Evolutionary conservation across 2,888 invertebrate species (phyloP), one percentile per base, ranked within the genome.

Genomic region (Hoplodrina blanda): DNA sequence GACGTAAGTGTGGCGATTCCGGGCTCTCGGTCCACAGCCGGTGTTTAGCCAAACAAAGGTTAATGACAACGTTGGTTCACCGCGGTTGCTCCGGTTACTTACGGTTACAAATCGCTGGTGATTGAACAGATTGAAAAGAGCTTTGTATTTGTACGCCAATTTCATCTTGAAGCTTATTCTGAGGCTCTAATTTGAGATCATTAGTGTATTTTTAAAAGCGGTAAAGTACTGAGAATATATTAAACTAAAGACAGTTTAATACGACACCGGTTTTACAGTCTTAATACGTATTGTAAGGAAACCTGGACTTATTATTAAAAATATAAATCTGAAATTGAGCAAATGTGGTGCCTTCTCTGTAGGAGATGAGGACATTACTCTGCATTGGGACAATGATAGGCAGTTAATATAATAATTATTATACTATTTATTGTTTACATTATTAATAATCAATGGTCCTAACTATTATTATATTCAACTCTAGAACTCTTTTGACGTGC

Each of bases 31-130:
- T 6, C 17, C 6, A 17, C 5, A 17, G 11, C 44, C 56, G 33
- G 56, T 60, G 72, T 72, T 81, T 82, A 77, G 71, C 69, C 50
- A 57, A 59, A 84, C 76, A 74, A 75, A 50, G 61, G 66, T 37
- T 74, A 71, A 79, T 69, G 67, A 74, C 60, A 52, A 69, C 33
- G 8, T 44, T 30, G 19, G 67, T 50, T 52, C 17, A 49, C 4
- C 19, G n/a, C 59, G 60, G 56, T 60, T 46, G 41, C 41, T 20
- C 30, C 20, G 41, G 62, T 63, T 61, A 37, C 55, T 54, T 63
- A 62, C 4, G 33, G 55, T 54, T 30, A 69, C 65, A 69, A 81
- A 73, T 79, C 67, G 50, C 70, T 81, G 79, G 66, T 44, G 56
- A 63, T 62, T 55, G 37, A 53, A 25, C 59, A 53, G 55, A 62